These are phyloP conservation scores for Notospermus geniculatus DNA, from an alignment of 1,140 invertebrate genomes.

Conservation along the genomic window DNA sequence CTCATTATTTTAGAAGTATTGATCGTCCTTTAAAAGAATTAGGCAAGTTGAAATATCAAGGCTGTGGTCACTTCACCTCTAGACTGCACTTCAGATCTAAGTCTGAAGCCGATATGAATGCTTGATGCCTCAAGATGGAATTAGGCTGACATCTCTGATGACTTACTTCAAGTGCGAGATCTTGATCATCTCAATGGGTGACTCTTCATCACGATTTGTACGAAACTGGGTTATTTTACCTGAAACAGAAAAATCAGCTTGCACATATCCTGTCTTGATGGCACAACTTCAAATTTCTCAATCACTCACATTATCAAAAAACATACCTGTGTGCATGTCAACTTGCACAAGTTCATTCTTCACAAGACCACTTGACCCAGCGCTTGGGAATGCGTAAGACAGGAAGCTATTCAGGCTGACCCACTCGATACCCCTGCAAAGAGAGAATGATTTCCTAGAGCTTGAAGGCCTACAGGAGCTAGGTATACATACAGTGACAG, in stretches of 20 bases:
- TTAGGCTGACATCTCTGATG: too few species aligned
- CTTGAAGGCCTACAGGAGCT: conserved; percentile 8
- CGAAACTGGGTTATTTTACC: conserved; percentile 53
- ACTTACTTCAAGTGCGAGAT: conserved; percentile 64
- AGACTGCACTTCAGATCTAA: background rate
- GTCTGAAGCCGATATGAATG: too few species aligned
- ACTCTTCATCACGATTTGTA: conserved; percentile 60
- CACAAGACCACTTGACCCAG: conserved; percentile 49
- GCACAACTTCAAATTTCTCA: too few species aligned
- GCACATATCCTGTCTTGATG: too few species aligned
- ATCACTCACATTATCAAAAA: too few species aligned
- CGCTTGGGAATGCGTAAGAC: conserved; percentile 58
- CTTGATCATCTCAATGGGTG: conserved; percentile 62
- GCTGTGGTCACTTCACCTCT: background rate
- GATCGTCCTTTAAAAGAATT: too few species aligned
- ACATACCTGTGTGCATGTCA: conserved; percentile 61
- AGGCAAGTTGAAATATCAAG: background rate
- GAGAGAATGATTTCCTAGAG: conserved; percentile 16
- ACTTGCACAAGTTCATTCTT: conserved; percentile 64
- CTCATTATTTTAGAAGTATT: too few species aligned
- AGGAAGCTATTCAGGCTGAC: conserved; percentile 60
- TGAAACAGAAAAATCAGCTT: conserved; percentile 27
- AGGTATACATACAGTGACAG: background rate
- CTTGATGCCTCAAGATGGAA: too few species aligned
- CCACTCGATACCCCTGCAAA: conserved; percentile 65